Evolutionary conservation across 2,888 invertebrate genomes (phyloP), one percentile per base, ranked within the genome.

Genomic region (Molorchus minor): DNA sequence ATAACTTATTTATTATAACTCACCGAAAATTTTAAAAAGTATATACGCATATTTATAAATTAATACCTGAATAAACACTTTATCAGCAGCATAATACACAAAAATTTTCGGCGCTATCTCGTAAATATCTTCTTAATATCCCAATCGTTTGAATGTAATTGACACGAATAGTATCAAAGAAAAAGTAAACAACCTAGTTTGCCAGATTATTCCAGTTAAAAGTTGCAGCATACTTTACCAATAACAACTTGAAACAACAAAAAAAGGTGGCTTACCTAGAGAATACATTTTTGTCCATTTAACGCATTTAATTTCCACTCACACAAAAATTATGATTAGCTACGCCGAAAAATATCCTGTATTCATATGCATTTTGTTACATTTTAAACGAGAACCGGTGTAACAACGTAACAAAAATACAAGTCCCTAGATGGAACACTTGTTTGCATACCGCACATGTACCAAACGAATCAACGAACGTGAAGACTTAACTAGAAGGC

Each of bases 221-320:
- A 2, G 13, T 16, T 25, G n/a, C 21, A 13, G 25, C 36, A 15
- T 12, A 19, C 12, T 21, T 20, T 41, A 21, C 19, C 30, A 1
- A 12, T n/a, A n/a, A n/a, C n/a, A n/a, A n/a, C n/a, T n/a, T 20
- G 13, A n/a, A 43, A 30, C 19, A 30, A 35, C 10, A 33, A 38
- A 35, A 16, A 5, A 13, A 54, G 36, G 12, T 44, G 15, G 33
- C 79, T 77, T 74, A 80, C 80, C 80, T 76, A 80, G 71, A 65
- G 78, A 79, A 67, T 78, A 78, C 80, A 80, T 80, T 64, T 75
- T 75, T 71, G 72, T 72, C 76, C 77, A 79, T 49, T 49, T 49
- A 49, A 49, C 52, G 56, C 38, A 49, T 38, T 16, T 10, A 25
- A 17, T 25, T 49, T 49, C n/a, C 10, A 40, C 15, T 41, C 47